Percentiles rank a stretch among this genome's conserved stretches.
Conservation (phyloP, 2,797 vertebrate species). For the Poliocrania exsul region DNA sequence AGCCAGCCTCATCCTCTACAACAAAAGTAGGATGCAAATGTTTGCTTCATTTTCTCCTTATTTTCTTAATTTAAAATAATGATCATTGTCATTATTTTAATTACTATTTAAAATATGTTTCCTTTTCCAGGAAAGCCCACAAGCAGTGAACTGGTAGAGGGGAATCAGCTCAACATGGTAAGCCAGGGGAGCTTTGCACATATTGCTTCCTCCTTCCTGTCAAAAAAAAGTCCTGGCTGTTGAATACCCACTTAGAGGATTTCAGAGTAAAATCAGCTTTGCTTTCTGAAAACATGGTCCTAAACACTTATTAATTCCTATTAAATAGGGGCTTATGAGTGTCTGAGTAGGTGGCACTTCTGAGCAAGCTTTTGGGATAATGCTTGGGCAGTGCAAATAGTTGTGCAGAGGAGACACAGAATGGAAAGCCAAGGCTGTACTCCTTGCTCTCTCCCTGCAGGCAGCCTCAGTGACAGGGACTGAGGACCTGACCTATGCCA, state of each 20-base stretch:
- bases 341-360: neutral
- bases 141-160: neutral
- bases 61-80: neutral
- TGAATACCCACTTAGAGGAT: neutral
- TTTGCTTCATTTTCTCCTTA: neutral
- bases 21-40: neutral
- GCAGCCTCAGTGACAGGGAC: neutral
- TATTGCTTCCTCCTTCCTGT: neutral
- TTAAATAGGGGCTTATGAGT: neutral
- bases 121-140: neutral
- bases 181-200: fast-evolving
- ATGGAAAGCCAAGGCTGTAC: neutral
- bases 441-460: neutral
- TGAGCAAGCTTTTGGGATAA: neutral
- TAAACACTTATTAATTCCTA: neutral
- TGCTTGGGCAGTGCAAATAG: neutral
- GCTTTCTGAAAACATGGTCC: neutral
- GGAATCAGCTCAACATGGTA: neutral
- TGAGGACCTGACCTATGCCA: conserved; percentile 1
- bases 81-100: neutral
- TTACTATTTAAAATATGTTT: neutral
- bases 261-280: neutral
- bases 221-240: neutral
- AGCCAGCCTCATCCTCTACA: neutral
- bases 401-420: neutral